Evolutionary conservation across 2,797 vertebrate species (phyloP), one percentile per base, ranked within the genome.

Genomic region (Pelodytes ibericus): DNA sequence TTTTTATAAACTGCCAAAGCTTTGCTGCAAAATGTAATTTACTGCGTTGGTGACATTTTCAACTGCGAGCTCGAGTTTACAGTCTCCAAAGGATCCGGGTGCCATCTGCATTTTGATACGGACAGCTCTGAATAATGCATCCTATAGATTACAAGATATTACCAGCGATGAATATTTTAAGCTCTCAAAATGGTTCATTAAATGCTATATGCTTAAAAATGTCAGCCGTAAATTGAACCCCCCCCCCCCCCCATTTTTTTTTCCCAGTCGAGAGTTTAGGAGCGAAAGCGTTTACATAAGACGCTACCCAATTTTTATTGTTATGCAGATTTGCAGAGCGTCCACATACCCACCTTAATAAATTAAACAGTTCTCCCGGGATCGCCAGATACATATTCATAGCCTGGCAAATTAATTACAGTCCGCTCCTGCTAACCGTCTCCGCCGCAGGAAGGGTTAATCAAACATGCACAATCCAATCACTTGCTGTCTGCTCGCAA

Each of bases 181-280:
- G 64, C 71, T 66, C 36, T 39, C 63, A 62, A 68, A 79, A 79
- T 79, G 70, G 62, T 62, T 79, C 76, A 73, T 79, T 79, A 79
- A 79, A 79, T 61, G 63, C 76, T 73, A 73, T 79, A 79, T 72
- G 64, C 76, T 79, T 79, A 79, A 73, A 78, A 79, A 72, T 57
- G 70, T 56, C 63, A 39, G 70, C 25, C 1, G 44, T 79, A 79
- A 79, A 79, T 79, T 41, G 76, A 22, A 24, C 57, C 4, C 18
- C 3, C 29, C 70, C 30, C 31, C 70, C 29, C 27, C 33, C 70
- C 30, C n/a, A n/a, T n/a, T n/a, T n/a, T n/a, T n/a, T n/a, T n/a
- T n/a, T n/a, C n/a, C n/a, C n/a, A n/a, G 2, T 31, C 39, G 63
- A 68, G 76, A 29, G 24, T 72, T 72, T 72, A 58, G 44, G 67